These are phyloP conservation scores for Rhineura floridana DNA, from an alignment of 2,113 vertebrate genomes.

Conservation along the genomic window DNA sequence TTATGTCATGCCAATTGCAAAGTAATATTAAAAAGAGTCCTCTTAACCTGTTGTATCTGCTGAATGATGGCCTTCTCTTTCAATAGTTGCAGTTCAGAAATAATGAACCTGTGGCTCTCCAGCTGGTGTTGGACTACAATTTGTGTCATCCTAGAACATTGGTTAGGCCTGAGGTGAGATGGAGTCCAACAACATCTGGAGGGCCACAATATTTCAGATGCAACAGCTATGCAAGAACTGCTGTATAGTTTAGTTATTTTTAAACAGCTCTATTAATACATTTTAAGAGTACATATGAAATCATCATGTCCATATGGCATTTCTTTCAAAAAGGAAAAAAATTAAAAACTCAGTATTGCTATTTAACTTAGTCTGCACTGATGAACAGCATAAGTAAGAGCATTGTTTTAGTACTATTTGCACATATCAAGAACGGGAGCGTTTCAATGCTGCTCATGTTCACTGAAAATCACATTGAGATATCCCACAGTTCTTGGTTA, in stretches of 20 bases:
- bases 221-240: not conserved
- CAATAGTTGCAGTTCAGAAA: not conserved
- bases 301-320: constrained; percentile 12
- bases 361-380: not conserved
- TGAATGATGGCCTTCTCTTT: not conserved
- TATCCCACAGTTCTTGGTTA: not conserved
- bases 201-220: not conserved
- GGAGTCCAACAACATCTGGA: too few species aligned
- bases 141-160: too few species aligned
- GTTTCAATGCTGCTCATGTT: not conserved
- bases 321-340: not conserved
- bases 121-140: too few species aligned
- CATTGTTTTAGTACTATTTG: not conserved
- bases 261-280: constrained; percentile 13
- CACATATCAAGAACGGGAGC: not conserved
- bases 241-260: constrained; percentile 7
- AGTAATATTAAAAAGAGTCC: not conserved
- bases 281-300: constrained; percentile 5
- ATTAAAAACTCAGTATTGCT: not conserved
- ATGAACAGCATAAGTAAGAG: not conserved
- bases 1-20: not conserved
- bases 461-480: not conserved
- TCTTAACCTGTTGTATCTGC: not conserved
- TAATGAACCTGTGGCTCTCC: too few species aligned
- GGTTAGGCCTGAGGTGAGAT: too few species aligned